These are phyloP conservation scores for Caenorhabditis inopinata DNA, from an alignment of 1,140 invertebrate genomes.

Conservation along the genomic window DNA sequence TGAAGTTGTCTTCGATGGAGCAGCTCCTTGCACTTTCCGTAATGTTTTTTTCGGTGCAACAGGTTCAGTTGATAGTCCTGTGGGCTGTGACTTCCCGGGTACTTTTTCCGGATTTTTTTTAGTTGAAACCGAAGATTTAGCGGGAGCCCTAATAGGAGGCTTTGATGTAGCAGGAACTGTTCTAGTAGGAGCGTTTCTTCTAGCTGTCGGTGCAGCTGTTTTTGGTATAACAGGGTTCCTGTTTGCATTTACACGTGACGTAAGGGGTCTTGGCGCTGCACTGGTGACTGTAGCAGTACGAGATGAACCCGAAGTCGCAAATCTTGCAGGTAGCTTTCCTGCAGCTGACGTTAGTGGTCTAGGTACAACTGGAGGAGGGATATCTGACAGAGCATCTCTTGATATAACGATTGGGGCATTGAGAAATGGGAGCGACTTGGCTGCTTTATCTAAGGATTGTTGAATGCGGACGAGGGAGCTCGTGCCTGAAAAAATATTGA, in stretches of 20 bases:
- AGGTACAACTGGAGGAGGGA: neutral
- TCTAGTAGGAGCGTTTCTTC: neutral
- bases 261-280: neutral
- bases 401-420: neutral
- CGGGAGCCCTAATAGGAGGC: too few species aligned
- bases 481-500: neutral
- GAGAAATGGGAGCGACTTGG: neutral
- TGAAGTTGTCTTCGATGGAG: neutral
- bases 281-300: neutral
- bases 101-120: neutral
- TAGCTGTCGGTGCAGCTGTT: too few species aligned
- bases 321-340: neutral
- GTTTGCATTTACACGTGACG: neutral
- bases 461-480: neutral
- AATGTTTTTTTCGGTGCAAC: neutral
- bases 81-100: neutral
- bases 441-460: neutral
- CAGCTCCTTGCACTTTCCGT: neutral
- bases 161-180: neutral
- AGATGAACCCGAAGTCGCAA: neutral
- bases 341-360: neutral
- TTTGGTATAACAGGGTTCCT: too few species aligned
- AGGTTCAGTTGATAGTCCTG: neutral
- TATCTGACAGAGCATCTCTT: neutral
- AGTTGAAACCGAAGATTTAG: neutral